These are phyloP conservation scores for Cyanoliseus patagonus DNA, from an alignment of 2,113 vertebrate species.

Conservation along the genomic window DNA sequence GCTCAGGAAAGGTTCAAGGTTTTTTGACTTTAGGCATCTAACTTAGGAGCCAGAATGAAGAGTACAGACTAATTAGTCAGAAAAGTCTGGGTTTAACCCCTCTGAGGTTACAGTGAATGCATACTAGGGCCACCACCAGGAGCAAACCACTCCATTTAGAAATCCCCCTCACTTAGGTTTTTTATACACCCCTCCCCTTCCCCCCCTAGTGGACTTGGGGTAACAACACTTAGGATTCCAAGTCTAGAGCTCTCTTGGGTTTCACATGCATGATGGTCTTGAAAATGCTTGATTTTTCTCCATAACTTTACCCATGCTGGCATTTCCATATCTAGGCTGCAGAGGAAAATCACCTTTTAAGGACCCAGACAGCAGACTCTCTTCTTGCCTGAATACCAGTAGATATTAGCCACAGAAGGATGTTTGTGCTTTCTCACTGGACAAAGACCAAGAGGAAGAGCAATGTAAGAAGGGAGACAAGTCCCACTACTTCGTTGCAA, in stretches of 20 bases:
- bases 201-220: background rate
- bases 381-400: background rate
- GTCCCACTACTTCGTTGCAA: background rate
- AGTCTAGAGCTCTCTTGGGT: background rate
- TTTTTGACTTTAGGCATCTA: background rate
- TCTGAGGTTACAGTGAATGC: background rate
- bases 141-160: background rate
- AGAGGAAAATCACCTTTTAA: background rate
- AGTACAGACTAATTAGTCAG: background rate
- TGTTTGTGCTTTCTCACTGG: background rate
- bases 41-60: background rate
- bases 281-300: background rate
- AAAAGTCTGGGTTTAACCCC: background rate
- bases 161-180: fast-evolving
- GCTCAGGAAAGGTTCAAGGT: background rate
- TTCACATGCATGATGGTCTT: background rate
- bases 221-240: background rate
- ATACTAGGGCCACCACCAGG: background rate
- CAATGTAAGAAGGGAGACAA: background rate
- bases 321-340: background rate
- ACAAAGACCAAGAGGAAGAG: background rate
- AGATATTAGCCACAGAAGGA: background rate
- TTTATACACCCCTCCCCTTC: too few relatives aligned
- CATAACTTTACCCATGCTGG: background rate
- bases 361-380: background rate